Conservation (phyloP, 2,888 invertebrate species). For the Baccha elongata region DNA sequence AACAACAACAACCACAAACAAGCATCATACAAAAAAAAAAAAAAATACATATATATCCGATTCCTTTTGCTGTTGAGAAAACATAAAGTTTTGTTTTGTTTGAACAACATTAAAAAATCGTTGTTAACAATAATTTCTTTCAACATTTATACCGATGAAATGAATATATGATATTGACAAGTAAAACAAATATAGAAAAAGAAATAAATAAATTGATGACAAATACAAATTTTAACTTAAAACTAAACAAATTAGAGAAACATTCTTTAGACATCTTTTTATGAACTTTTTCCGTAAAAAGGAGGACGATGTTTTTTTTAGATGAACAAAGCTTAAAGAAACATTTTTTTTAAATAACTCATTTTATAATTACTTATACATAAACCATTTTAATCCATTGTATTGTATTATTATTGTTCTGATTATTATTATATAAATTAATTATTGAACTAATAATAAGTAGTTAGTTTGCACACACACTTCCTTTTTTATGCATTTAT, state of each 20-base stretch:
- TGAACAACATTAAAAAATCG: constrained; percentile 2
- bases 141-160: constrained; percentile 22
- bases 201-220: constrained; percentile 23
- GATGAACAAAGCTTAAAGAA: constrained; percentile 57
- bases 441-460: constrained; percentile 72
- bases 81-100: constrained; percentile 23
- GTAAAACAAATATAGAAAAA: constrained; percentile 16
- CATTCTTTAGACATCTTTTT: constrained; percentile 17
- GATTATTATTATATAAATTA: constrained; percentile 70
- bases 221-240: constrained; percentile 48
- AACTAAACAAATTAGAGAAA: constrained; percentile 1
- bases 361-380: constrained; percentile 51
- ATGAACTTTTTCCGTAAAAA: constrained; percentile 1
- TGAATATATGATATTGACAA: constrained; percentile 31
- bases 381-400: constrained; percentile 55
- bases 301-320: constrained; percentile 36
- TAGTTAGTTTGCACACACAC: constrained; percentile 65
- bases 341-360: constrained; percentile 48
- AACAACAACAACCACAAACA: constrained; percentile 27
- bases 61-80: constrained; percentile 34
- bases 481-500: constrained; percentile 22
- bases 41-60: constrained; percentile 36
- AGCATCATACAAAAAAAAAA: constrained; percentile 37
- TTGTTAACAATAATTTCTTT: background rate
- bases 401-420: constrained; percentile 70